phyloP scores from a whole-genome alignment of 2,888 invertebrate species.

The Hemaris fuciformis region DNA sequence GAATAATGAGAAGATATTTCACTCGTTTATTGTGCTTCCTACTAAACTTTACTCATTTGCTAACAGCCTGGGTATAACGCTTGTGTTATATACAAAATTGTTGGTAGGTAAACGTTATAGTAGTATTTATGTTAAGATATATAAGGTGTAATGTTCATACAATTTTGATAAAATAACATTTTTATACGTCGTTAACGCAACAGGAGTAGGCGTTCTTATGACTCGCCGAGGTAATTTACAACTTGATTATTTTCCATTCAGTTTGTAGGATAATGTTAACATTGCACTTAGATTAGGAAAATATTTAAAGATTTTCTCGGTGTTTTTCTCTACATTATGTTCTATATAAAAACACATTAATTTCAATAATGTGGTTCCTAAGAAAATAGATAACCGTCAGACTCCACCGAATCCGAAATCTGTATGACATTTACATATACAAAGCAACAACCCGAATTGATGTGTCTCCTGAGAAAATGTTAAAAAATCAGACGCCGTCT shows the following conservation, averaged over 20 bases:
- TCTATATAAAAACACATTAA: neutral
- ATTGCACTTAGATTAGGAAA: neutral
- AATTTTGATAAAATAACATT: neutral
- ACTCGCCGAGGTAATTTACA: neutral
- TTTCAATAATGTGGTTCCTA: neutral
- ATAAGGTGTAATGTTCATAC: neutral
- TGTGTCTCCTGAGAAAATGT: neutral
- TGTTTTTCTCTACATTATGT: neutral
- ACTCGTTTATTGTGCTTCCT: conserved; percentile 30
- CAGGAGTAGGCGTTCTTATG: neutral
- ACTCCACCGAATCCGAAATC: neutral
- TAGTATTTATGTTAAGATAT: neutral
- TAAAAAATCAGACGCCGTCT: neutral
- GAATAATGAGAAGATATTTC: conserved; percentile 31
- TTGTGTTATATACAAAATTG: neutral
- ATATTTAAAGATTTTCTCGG: neutral
- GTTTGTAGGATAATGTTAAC: neutral
- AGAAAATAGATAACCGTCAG: neutral
- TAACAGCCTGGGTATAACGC: conserved; percentile 10
- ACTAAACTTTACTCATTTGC: conserved; percentile 26
- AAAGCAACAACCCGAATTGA: conserved; percentile 7
- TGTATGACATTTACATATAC: conserved; percentile 20
- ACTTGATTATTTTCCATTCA: neutral
- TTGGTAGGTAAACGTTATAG: neutral
- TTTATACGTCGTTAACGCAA: neutral